phyloP scores from a whole-genome alignment of 1,140 invertebrate species.

The Branchinecta lindahli region DNA sequence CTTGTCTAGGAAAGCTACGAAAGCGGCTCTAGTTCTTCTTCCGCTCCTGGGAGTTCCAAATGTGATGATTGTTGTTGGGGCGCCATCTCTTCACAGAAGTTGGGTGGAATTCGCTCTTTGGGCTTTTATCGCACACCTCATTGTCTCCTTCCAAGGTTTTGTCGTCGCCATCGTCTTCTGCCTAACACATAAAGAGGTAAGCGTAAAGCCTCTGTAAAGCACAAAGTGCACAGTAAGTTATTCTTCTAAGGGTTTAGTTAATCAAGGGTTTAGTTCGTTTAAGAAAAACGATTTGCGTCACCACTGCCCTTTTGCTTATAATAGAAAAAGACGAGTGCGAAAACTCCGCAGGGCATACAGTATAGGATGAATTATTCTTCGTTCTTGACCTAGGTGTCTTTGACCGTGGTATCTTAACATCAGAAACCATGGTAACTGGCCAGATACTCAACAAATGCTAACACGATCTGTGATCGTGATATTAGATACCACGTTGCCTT shows the following conservation, averaged over 20 bases:
- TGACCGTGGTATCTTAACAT: too few species aligned
- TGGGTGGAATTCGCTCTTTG: slow-evolving; percentile 33
- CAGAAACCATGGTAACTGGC: too few species aligned
- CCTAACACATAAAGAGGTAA: slow-evolving; percentile 40
- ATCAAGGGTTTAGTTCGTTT: too few species aligned
- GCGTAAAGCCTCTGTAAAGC: neutral
- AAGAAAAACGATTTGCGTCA: too few species aligned
- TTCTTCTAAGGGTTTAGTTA: neutral
- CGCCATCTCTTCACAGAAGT: slow-evolving; percentile 27
- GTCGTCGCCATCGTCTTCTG: slow-evolving; percentile 39
- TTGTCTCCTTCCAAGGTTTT: slow-evolving; percentile 38
- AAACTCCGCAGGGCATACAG: too few species aligned
- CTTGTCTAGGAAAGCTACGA: slow-evolving; percentile 31
- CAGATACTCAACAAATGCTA: too few species aligned
- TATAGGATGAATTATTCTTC: too few species aligned
- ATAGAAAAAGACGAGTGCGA: too few species aligned
- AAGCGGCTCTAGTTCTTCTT: slow-evolving; percentile 33
- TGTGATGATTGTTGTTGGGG: slow-evolving; percentile 31
- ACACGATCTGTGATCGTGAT: too few species aligned
- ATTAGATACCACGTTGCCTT: too few species aligned
- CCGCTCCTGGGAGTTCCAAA: slow-evolving; percentile 35
- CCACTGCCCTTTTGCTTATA: too few species aligned
- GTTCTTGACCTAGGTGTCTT: too few species aligned
- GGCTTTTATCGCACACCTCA: slow-evolving; percentile 33
- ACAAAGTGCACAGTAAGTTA: neutral